These are phyloP conservation scores for Tetropium fuscum DNA, from an alignment of 2,888 invertebrate genomes.

Conservation along the genomic window DNA sequence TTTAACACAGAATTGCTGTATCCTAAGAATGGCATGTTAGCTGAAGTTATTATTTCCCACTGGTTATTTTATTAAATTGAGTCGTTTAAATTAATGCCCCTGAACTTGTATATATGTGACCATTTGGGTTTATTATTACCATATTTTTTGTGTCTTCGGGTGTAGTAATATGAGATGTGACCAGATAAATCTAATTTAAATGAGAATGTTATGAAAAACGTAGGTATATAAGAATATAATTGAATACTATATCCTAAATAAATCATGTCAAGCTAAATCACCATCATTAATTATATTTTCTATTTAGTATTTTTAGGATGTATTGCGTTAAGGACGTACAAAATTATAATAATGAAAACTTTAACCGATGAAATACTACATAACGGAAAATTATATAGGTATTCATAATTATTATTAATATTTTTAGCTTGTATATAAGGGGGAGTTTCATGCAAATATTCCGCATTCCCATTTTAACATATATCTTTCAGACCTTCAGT, in stretches of 20 bases:
- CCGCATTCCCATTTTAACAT: too few relatives aligned
- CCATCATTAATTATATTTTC: too few relatives aligned
- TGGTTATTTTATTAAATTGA: slow-evolving; percentile 20
- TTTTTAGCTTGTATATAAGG: too few relatives aligned
- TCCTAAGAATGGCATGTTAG: slow-evolving; percentile 28
- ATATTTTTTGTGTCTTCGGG: neutral
- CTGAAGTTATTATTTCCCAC: slow-evolving; percentile 16
- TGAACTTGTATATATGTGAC: neutral
- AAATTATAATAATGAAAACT: too few relatives aligned
- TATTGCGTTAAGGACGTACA: neutral
- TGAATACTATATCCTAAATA: neutral
- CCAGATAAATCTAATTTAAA: neutral
- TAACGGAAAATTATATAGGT: too few relatives aligned
- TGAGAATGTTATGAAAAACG: neutral
- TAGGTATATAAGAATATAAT: neutral
- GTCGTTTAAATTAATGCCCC: slow-evolving; percentile 9
- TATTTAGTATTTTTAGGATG: neutral
- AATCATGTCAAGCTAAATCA: too few relatives aligned
- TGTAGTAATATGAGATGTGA: neutral
- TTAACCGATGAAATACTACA: too few relatives aligned
- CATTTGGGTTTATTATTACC: neutral
- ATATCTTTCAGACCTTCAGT: too few relatives aligned
- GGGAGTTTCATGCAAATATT: too few relatives aligned
- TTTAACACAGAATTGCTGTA: slow-evolving; percentile 52
- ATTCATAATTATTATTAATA: too few relatives aligned